Conservation (phyloP, 2,888 invertebrate genomes). For the Morinoia aosen region DNA sequence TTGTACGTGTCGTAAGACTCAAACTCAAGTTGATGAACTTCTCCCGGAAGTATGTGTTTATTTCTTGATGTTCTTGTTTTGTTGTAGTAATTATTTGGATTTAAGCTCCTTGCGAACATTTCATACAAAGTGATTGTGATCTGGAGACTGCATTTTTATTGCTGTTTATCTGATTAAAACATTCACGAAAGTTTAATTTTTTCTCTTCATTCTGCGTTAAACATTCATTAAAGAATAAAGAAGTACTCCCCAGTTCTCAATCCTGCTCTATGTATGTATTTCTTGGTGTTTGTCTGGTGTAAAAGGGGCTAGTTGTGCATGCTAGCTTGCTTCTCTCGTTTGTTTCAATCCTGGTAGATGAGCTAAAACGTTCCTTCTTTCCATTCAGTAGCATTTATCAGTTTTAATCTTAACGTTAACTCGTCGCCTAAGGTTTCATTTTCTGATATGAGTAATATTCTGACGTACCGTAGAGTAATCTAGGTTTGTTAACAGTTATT, state of each 20-base stretch:
- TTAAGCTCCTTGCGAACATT: background rate
- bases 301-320: background rate
- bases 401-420: background rate
- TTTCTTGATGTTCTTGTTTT: background rate
- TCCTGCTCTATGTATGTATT: background rate
- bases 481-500: background rate
- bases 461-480: background rate
- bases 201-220: background rate
- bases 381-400: background rate
- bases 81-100: background rate
- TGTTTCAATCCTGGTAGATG: background rate
- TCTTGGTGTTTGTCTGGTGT: background rate
- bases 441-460: background rate
- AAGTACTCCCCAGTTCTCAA: conserved; percentile 31
- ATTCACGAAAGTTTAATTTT: background rate
- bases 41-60: conserved; percentile 7
- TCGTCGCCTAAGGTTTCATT: background rate
- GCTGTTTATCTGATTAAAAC: background rate
- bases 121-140: background rate
- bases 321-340: background rate
- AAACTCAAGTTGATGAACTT: conserved; percentile 23
- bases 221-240: background rate
- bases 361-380: background rate
- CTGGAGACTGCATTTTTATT: conserved; percentile 16
- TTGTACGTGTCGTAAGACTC: background rate